A percentile compares a stretch with the other conserved stretches of the same genome.
Evolutionary conservation across 2,888 invertebrate species (phyloP).

Genomic region (Melanostoma scalare): DNA sequence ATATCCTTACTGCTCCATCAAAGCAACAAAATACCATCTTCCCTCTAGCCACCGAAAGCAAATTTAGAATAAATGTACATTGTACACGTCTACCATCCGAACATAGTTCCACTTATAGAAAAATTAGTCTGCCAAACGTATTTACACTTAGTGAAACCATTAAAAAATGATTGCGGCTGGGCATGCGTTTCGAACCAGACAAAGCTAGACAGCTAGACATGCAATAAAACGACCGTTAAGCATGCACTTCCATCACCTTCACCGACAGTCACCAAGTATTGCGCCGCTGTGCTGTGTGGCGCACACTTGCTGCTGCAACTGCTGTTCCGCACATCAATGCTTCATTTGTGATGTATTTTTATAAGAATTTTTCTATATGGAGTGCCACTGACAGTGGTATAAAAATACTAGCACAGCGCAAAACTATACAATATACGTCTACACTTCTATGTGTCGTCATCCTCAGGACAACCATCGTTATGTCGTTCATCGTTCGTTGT

Average conservation of each 20-base stretch:
- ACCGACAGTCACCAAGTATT: conserved; percentile 34
- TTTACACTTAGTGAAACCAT: conserved; percentile 66
- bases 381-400: conserved; percentile 32
- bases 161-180: conserved; percentile 64
- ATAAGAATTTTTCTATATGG: neutral
- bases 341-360: conserved; percentile 50
- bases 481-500: conserved; percentile 18
- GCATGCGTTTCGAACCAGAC: conserved; percentile 59
- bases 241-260: conserved; percentile 51
- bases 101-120: conserved; percentile 53
- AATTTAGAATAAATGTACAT: no score
- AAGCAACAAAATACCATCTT: no score
- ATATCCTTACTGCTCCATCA: no score
- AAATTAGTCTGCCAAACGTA: conserved; percentile 53
- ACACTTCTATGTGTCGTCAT: conserved; percentile 19
- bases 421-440: conserved; percentile 23
- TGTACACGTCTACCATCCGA: neutral
- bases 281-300: neutral
- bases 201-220: conserved; percentile 65
- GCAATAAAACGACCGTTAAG: conserved; percentile 51
- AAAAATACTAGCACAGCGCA: conserved; percentile 11
- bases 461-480: conserved; percentile 7
- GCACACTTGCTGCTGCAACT: conserved; percentile 58
- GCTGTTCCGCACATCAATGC: conserved; percentile 58
- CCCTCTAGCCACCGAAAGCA: no score